phyloP scores from a whole-genome alignment of 2,113 vertebrate genomes.

The Uria aalge region DNA sequence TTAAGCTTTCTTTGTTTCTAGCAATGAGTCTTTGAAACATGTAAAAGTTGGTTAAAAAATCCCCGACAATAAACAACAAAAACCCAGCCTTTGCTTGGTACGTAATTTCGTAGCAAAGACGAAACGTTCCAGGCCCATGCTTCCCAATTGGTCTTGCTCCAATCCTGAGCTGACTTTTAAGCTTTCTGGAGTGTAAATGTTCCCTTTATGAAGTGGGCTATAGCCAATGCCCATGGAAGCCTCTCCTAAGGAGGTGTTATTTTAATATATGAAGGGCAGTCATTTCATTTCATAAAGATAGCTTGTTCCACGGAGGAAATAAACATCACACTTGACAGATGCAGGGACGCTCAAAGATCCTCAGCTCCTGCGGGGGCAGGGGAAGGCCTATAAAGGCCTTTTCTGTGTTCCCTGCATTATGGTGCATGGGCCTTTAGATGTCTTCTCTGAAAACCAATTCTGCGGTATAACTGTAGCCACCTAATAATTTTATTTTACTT shows the following conservation, averaged over 20 bases:
- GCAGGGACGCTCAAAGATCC: slow-evolving; percentile 64
- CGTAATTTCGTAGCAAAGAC: not conserved
- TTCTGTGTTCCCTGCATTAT: slow-evolving; percentile 54
- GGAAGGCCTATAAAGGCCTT: slow-evolving; percentile 23
- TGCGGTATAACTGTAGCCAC: slow-evolving; percentile 36
- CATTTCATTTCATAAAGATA: slow-evolving; percentile 77
- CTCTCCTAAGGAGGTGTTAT: slow-evolving; percentile 77
- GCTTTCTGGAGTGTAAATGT: slow-evolving; percentile 70
- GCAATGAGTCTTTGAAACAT: slow-evolving; percentile 9
- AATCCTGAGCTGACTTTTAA: slow-evolving; percentile 53
- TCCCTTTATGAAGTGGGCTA: slow-evolving; percentile 61
- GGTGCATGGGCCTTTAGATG: not conserved
- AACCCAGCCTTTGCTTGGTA: not conserved
- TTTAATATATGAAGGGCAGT: slow-evolving; percentile 77
- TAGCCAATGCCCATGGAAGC: slow-evolving; percentile 52
- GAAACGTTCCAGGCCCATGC: not conserved
- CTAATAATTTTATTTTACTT: slow-evolving; percentile 57
- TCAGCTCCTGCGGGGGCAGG: slow-evolving; percentile 18
- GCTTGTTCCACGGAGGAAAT: slow-evolving; percentile 67
- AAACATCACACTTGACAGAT: slow-evolving; percentile 74
- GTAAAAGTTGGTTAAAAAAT: not conserved
- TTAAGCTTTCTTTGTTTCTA: slow-evolving; percentile 64
- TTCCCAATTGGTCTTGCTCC: slow-evolving; percentile 64
- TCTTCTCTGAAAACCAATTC: slow-evolving; percentile 39
- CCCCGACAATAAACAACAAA: not conserved